Evolutionary conservation across 1,140 invertebrate genomes (phyloP).

Genomic region (Cecropterus lyciades): DNA sequence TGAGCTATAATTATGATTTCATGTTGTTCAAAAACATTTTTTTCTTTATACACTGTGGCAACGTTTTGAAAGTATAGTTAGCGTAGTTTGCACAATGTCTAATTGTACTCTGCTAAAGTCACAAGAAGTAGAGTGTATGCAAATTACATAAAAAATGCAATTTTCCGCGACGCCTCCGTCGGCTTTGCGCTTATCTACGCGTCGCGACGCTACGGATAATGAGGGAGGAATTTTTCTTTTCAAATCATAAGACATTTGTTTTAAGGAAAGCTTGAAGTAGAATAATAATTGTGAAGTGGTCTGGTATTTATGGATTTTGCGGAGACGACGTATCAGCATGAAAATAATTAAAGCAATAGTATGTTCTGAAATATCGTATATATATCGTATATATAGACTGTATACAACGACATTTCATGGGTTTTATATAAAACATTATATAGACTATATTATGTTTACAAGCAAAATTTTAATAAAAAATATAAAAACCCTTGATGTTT

Average conservation of each 20-base stretch:
- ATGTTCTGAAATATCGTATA: too few species aligned
- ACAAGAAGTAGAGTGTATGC: constrained; percentile 15
- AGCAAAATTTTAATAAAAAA: too few species aligned
- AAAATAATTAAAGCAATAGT: too few species aligned
- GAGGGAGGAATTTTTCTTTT: constrained; percentile 28
- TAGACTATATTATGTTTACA: too few species aligned
- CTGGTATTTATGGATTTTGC: constrained; percentile 4
- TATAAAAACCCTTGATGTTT: too few species aligned
- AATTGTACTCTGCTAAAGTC: constrained; percentile 10
- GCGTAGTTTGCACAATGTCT: constrained; percentile 16
- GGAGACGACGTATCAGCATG: too few species aligned
- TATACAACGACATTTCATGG: too few species aligned
- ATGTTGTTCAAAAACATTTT: too few species aligned
- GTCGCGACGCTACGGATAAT: constrained; percentile 10
- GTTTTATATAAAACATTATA: too few species aligned
- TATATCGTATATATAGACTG: too few species aligned
- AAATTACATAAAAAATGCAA: constrained; percentile 34
- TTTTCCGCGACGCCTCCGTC: constrained; percentile 8
- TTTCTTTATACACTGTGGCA: neutral
- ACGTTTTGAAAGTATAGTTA: neutral
- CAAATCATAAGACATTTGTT: constrained; percentile 19
- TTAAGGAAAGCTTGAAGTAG: constrained; percentile 17
- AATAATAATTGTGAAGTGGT: constrained; percentile 21
- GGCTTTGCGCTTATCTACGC: constrained; percentile 29
- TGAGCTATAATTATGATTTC: too few species aligned